Conservation (phyloP, 2,888 invertebrate genomes). For the Cephus nigrinus region DNA sequence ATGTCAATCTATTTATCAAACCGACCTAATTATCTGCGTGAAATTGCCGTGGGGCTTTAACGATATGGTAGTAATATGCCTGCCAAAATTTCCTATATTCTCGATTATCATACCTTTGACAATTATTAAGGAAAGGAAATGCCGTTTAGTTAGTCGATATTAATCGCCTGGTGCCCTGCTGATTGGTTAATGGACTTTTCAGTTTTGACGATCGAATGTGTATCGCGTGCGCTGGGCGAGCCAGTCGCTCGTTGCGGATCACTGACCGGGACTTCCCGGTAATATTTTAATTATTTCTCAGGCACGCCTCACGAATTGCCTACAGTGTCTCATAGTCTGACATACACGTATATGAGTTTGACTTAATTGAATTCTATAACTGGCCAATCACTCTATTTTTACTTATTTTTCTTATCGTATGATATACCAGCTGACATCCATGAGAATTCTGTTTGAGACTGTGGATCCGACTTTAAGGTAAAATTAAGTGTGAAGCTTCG, state of each 20-base stretch:
- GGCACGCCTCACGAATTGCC: background rate
- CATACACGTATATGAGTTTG: background rate
- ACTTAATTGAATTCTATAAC: background rate
- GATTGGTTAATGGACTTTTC: background rate
- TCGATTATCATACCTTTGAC: background rate
- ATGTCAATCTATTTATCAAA: constrained; percentile 53
- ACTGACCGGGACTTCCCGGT: background rate
- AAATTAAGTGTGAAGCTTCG: background rate
- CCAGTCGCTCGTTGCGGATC: background rate
- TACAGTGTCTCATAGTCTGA: background rate
- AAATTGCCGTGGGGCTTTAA: constrained; percentile 27
- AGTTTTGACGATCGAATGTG: background rate
- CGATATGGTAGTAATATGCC: background rate
- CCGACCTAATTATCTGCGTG: constrained; percentile 45
- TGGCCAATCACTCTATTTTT: background rate
- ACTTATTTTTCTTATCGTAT: background rate
- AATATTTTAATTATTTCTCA: background rate
- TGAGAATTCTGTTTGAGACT: background rate
- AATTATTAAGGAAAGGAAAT: background rate
- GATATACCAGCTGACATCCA: background rate
- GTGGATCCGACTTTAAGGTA: background rate
- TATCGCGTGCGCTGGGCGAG: background rate
- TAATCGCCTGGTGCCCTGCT: background rate
- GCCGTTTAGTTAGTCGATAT: background rate
- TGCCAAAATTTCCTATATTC: background rate